These are phyloP conservation scores for Phaethornis superciliosus DNA, from an alignment of 2,113 vertebrate species.

Conservation along the genomic window DNA sequence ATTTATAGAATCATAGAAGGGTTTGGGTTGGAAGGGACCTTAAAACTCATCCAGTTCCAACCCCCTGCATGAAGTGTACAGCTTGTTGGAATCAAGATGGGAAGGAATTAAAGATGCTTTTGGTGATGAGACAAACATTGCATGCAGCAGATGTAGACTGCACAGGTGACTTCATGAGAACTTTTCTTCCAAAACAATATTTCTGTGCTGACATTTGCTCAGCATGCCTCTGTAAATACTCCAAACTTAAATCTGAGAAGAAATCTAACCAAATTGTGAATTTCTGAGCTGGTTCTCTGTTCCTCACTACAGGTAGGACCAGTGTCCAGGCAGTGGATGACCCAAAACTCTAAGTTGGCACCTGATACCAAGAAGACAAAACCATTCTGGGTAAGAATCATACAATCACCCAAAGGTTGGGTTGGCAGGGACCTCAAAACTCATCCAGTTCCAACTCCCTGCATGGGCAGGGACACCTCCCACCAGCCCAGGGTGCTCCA, in stretches of 20 bases:
- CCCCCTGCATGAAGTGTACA: not conserved
- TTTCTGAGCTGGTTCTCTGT: not conserved
- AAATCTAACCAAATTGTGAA: not conserved
- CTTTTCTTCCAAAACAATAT: not conserved
- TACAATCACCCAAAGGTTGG: too few species aligned
- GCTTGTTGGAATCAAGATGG: not conserved
- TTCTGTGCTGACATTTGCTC: not conserved
- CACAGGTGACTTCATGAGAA: not conserved
- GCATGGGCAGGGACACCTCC: too few species aligned
- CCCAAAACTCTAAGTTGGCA: not conserved
- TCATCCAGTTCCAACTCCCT: too few species aligned
- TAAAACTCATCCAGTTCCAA: too few species aligned
- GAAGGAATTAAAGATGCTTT: not conserved
- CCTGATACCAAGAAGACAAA: not conserved
- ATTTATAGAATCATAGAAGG: not conserved
- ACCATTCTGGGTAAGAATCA: not conserved
- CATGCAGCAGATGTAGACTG: not conserved
- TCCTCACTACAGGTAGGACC: not conserved
- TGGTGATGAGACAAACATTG: not conserved
- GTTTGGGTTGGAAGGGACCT: too few species aligned
- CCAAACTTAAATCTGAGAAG: not conserved
- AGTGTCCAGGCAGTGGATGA: not conserved
- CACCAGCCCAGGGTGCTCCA: too few species aligned
- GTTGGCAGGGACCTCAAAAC: too few species aligned
- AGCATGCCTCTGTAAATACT: not conserved